Evolutionary conservation across 2,113 vertebrate species (phyloP), one percentile per base, ranked within the genome.

Genomic region (Psettodes erumei): DNA sequence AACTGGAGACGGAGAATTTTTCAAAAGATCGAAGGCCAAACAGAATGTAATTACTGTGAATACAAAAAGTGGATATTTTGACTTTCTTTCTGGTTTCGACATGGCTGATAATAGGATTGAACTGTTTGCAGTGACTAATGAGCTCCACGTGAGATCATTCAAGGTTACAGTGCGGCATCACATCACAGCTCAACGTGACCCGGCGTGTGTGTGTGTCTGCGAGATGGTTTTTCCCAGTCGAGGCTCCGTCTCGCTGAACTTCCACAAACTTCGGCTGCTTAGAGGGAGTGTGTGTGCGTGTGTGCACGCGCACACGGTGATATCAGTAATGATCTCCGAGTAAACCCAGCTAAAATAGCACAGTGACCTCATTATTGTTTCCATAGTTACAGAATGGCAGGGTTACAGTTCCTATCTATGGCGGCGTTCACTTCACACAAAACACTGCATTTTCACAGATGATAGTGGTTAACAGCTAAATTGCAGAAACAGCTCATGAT

Each of bases 351-450:
- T 84, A 84, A 90, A 86, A 91, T 88, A 90, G 84, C 75, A 81
- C 77, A 60, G 76, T 87, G 81, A 91, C 81, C 85, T 83, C 82
- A 73, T 88, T 91, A 84, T 89, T 85, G 92, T 92, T 92, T 85
- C 91, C 91, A 92, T 90, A 86, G 90, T 84, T 88, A 92, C 90
- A 72, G 84, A 70, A 86, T 66, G 53, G 85, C 74, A 81, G 85
- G 85, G 87, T 89, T 88, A 87, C 81, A 65, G 79, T 75, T 89
- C 72, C 87, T 84, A 77, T 84, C 84, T 79, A 65, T 77, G 76
- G 79, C 61, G n/a, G 53, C 71, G 0, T 79, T 85, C 77, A 60
- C 71, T 89, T 79, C 89, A 79, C 81, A 82, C 33, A 53, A 71
- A 87, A 72, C 21, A 28, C 58, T 82, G 77, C 67, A 10, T 85